Base-by-base conservation (phyloP, 2,888 invertebrate species). In the Hydrotaea diabolus region DNA sequence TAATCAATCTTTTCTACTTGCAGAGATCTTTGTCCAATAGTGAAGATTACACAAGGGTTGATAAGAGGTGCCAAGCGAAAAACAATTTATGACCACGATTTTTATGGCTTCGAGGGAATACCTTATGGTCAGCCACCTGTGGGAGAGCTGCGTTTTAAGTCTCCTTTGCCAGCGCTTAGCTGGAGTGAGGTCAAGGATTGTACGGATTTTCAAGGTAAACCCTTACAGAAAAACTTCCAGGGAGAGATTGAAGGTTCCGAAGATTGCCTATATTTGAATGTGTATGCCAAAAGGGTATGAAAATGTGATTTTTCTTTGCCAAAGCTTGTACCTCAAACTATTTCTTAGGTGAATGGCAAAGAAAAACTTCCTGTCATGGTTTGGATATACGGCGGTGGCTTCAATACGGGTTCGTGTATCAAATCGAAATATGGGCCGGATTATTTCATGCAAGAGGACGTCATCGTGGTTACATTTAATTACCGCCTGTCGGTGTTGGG, bases 181-280 rank as follows among this genome's bases (percentile, higher is more conserved):
- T 94, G 94, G 94, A 87, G 86, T 0, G 93, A 91, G 19, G 87
- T 93, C 0, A 89, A 89, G 74, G 92, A 93, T 86, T 93, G 93
- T 8, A 91, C 92, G 0, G 88, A 89, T 2, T 90, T 92, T 86
- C 90, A 91, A 0, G 88, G 90, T 0, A 88, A 90, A 78, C 92
- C 91, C 17, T 83, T 92, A 59, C 92, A 93, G 62, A 90, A 89
- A 73, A 90, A 92, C 87, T 89, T 91, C 4, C 88, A 89, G 72
- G 89, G 92, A 59, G 90, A 91, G 87, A 89, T 91, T 19, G 90
- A 93, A 36, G 93, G 93, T 4, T 86, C 89, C 19, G 93, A 94
- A 88, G 93, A 93, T 86, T 93, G 93, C 86, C 87, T 93, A 3
- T 92, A 92, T 87, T 86, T 93, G 11, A 93, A 93, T 88, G 91